These are phyloP conservation scores for Diadromus collaris DNA, from an alignment of 2,888 invertebrate species.

Conservation along the genomic window DNA sequence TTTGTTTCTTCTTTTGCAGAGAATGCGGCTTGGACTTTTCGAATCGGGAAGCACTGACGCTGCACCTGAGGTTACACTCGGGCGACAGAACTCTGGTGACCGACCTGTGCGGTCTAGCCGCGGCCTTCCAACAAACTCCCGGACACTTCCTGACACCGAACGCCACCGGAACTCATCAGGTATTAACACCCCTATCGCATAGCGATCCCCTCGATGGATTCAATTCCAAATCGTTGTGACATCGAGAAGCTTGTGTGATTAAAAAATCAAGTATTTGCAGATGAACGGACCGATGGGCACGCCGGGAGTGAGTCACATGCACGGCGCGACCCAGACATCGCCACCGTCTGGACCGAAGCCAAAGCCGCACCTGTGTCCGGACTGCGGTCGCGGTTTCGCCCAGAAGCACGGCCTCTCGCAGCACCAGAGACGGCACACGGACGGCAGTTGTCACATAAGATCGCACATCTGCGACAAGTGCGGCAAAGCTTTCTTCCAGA, in stretches of 20 bases:
- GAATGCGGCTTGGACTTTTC: slow-evolving; percentile 86
- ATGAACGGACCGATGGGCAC: slow-evolving; percentile 78
- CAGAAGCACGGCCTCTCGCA: slow-evolving; percentile 91
- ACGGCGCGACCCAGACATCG: slow-evolving; percentile 79
- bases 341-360: slow-evolving; percentile 82
- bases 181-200: slow-evolving; percentile 57
- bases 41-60: slow-evolving; percentile 88
- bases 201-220: background rate
- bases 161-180: slow-evolving; percentile 77
- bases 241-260: slow-evolving; percentile 54
- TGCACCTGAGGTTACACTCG: slow-evolving; percentile 90
- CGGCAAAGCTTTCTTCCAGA: slow-evolving; percentile 93
- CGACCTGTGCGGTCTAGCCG: slow-evolving; percentile 90
- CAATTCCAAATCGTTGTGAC: background rate
- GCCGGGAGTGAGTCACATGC: slow-evolving; percentile 78
- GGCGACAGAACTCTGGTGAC: slow-evolving; percentile 91
- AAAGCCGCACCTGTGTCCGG: slow-evolving; percentile 89
- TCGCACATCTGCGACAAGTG: slow-evolving; percentile 91
- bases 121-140: slow-evolving; percentile 86
- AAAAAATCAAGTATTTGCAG: slow-evolving; percentile 69
- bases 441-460: slow-evolving; percentile 89
- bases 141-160: slow-evolving; percentile 82
- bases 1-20: slow-evolving; percentile 71
- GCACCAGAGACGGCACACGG: slow-evolving; percentile 90
- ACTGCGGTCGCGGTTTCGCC: slow-evolving; percentile 91